Conservation (phyloP, 2,888 invertebrate species). For the Acronicta aceris region DNA sequence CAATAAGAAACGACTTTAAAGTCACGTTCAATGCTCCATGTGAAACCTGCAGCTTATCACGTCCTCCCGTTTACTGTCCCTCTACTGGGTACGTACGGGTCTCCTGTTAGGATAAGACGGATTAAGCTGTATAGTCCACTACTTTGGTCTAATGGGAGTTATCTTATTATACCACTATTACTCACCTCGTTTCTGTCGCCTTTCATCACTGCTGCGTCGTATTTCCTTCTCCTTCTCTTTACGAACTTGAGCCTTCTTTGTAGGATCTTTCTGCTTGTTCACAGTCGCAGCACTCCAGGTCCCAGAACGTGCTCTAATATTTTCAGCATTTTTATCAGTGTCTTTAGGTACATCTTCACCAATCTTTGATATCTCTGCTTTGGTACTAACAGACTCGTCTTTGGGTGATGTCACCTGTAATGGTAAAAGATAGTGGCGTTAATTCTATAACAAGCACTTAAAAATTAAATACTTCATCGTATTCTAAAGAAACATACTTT, state of each 20-base stretch:
- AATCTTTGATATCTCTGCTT: constrained; percentile 38
- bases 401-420: constrained; percentile 59
- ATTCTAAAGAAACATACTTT: constrained; percentile 84
- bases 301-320: constrained; percentile 90
- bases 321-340: constrained; percentile 49
- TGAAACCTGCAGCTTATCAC: constrained; percentile 6
- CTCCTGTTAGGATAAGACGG: no score
- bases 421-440: constrained; percentile 1
- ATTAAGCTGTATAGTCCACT: no score
- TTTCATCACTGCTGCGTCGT: constrained; percentile 76
- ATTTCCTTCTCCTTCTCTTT: constrained; percentile 76
- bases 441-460: neutral
- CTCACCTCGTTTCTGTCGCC: constrained; percentile 81
- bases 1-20: constrained; percentile 36
- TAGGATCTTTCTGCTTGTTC: constrained; percentile 67
- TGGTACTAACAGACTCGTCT: constrained; percentile 38
- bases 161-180: neutral
- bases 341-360: constrained; percentile 31
- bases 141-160: no score
- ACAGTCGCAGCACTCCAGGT: constrained; percentile 87
- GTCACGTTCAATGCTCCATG: constrained; percentile 12
- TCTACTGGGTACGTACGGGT: no score
- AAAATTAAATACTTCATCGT: no score
- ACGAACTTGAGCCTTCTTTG: constrained; percentile 60
- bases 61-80: no score